Conservation (phyloP, 2,797 vertebrate species). For the Uromys caudimaculatus region DNA sequence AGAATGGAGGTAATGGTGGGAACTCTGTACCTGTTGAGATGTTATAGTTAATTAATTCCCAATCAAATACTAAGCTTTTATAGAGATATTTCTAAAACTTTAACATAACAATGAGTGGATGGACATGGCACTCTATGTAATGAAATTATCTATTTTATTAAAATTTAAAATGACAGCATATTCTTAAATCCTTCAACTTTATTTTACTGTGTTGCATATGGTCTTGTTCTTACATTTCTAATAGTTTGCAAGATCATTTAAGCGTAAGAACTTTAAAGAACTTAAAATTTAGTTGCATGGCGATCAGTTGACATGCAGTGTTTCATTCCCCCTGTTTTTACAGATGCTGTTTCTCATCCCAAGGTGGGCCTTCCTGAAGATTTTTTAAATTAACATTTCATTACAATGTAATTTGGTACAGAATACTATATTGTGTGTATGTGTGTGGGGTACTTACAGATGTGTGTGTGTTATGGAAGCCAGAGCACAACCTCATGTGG, state of each 20-base stretch:
- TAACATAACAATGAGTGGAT: constrained; percentile 68
- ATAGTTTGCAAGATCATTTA: constrained; percentile 31
- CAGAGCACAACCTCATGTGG: neutral
- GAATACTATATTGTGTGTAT: neutral
- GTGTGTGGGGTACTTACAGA: neutral
- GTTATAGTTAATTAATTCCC: constrained; percentile 69
- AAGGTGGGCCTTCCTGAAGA: neutral
- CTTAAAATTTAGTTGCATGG: neutral
- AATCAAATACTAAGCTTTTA: constrained; percentile 76
- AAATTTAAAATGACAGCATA: constrained; percentile 73
- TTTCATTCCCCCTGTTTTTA: neutral
- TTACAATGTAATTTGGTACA: neutral
- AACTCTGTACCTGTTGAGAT: constrained; percentile 72
- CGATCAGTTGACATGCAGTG: neutral
- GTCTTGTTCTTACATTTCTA: constrained; percentile 9
- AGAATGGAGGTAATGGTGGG: constrained; percentile 57
- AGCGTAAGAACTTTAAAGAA: neutral
- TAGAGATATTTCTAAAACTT: constrained; percentile 81
- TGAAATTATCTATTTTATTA: constrained; percentile 83
- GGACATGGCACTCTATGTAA: constrained; percentile 77
- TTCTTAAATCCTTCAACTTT: constrained; percentile 49
- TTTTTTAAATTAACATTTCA: neutral
- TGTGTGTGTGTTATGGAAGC: neutral
- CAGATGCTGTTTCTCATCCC: neutral
- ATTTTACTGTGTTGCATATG: constrained; percentile 35